These are phyloP conservation scores for Phoxinus dragarum DNA, from an alignment of 2,797 vertebrate genomes.

Conservation along the genomic window DNA sequence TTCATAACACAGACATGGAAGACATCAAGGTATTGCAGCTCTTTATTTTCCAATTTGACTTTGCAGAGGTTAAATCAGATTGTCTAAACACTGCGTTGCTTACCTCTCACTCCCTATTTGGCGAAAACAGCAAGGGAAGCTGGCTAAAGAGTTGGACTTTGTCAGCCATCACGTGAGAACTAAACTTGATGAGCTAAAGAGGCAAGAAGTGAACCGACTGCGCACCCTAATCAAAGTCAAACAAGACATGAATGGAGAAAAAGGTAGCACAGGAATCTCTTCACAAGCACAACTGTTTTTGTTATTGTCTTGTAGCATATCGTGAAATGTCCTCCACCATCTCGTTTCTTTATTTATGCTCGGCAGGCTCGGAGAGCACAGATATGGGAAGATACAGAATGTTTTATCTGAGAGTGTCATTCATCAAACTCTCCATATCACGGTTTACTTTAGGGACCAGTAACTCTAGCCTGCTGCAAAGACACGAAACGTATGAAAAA, in stretches of 20 bases:
- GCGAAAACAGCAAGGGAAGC: constrained; percentile 84
- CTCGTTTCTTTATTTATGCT: neutral
- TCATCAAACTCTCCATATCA: neutral
- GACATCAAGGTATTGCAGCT: constrained; percentile 87
- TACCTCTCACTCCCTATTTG: constrained; percentile 26
- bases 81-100: constrained; percentile 3
- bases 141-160: constrained; percentile 93
- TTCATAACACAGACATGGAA: constrained; percentile 90
- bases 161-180: constrained; percentile 91
- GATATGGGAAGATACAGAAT: neutral
- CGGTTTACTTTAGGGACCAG: constrained; percentile 14
- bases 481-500: neutral
- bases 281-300: neutral
- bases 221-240: constrained; percentile 93
- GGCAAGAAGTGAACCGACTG: constrained; percentile 90
- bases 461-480: neutral
- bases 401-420: constrained; percentile 12
- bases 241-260: constrained; percentile 83
- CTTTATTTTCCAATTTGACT: constrained; percentile 23
- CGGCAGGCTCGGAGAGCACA: neutral
- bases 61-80: neutral
- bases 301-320: constrained; percentile 9
- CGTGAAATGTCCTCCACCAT: neutral
- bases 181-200: constrained; percentile 91
- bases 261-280: constrained; percentile 62